A percentile compares a stretch with the other conserved stretches of the same genome.
Evolutionary conservation across 2,888 invertebrate genomes (phyloP).

Genomic region (Lochmaea capreae): DNA sequence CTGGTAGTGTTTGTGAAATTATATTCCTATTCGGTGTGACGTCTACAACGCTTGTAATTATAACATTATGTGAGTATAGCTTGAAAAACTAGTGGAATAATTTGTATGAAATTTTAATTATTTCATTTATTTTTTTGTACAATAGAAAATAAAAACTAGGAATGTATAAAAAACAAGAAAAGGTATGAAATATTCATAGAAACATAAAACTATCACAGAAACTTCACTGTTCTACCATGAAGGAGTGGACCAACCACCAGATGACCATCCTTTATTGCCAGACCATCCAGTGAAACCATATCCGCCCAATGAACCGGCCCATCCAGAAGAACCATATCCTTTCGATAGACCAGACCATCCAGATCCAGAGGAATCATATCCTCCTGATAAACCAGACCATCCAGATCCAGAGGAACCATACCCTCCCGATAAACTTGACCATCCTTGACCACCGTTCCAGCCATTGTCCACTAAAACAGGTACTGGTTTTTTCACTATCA

Average conservation of each 20-base stretch:
- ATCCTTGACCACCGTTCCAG: slow-evolving; percentile 28
- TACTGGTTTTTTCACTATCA: slow-evolving; percentile 56
- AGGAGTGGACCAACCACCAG: slow-evolving; percentile 36
- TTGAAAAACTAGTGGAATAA: too few relatives aligned
- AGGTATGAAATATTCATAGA: slow-evolving; percentile 42
- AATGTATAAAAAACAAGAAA: neutral
- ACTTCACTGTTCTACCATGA: slow-evolving; percentile 11
- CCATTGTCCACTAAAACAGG: slow-evolving; percentile 42
- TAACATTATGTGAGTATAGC: too few relatives aligned
- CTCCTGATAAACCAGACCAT: slow-evolving; percentile 24
- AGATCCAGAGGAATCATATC: neutral
- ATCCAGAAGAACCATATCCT: slow-evolving; percentile 16
- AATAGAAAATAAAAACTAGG: too few relatives aligned
- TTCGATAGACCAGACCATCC: slow-evolving; percentile 14
- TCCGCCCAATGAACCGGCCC: slow-evolving; percentile 18
- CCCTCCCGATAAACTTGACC: slow-evolving; percentile 30
- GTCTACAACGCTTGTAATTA: too few relatives aligned
- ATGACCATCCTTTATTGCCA: slow-evolving; percentile 21
- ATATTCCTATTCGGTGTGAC: too few relatives aligned
- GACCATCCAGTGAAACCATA: slow-evolving; percentile 24
- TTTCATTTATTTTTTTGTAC: too few relatives aligned
- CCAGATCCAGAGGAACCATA: slow-evolving; percentile 1
- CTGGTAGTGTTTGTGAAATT: too few relatives aligned
- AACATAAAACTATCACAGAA: slow-evolving; percentile 45
- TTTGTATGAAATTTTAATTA: too few relatives aligned